A percentile compares a stretch with the other conserved stretches of the same genome.
These are phyloP conservation scores for Actinernus sp. DNA, from an alignment of 92 coral and sea anemone genomes.

Conservation along the genomic window DNA sequence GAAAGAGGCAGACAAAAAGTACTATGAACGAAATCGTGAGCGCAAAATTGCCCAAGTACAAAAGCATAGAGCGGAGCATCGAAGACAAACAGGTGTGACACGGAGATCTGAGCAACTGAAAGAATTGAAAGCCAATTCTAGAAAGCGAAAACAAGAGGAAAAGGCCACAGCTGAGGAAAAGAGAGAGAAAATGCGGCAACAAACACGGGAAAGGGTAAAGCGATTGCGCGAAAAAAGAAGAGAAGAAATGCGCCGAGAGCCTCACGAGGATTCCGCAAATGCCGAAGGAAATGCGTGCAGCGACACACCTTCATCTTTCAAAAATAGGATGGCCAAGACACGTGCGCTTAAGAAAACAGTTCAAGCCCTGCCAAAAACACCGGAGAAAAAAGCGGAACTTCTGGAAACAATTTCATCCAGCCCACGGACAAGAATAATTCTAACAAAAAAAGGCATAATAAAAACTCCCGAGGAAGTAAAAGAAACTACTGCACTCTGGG, in stretches of 20 bases:
- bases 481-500: slow-evolving; percentile 38
- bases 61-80: background rate
- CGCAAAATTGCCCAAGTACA: slow-evolving; percentile 14
- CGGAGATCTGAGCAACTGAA: background rate
- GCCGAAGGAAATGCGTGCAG: background rate
- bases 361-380: slow-evolving; percentile 16
- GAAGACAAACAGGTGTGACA: background rate
- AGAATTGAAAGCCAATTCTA: background rate
- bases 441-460: slow-evolving; percentile 12
- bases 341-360: slow-evolving; percentile 27
- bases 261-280: background rate
- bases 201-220: slow-evolving; percentile 12
- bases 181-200: slow-evolving; percentile 9
- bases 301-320: slow-evolving; percentile 1
- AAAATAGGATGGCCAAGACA: slow-evolving; percentile 34
- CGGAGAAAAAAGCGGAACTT: slow-evolving; percentile 22
- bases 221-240: background rate
- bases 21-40: slow-evolving; percentile 16
- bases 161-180: slow-evolving; percentile 4
- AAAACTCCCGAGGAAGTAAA: slow-evolving; percentile 39
- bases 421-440: slow-evolving; percentile 36
- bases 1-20: slow-evolving; percentile 13
- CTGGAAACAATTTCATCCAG: slow-evolving; percentile 14
- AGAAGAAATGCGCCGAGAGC: background rate
- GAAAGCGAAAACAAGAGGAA: background rate